phyloP scores from a whole-genome alignment of 2,797 vertebrate genomes.

The Sebastes itinus region DNA sequence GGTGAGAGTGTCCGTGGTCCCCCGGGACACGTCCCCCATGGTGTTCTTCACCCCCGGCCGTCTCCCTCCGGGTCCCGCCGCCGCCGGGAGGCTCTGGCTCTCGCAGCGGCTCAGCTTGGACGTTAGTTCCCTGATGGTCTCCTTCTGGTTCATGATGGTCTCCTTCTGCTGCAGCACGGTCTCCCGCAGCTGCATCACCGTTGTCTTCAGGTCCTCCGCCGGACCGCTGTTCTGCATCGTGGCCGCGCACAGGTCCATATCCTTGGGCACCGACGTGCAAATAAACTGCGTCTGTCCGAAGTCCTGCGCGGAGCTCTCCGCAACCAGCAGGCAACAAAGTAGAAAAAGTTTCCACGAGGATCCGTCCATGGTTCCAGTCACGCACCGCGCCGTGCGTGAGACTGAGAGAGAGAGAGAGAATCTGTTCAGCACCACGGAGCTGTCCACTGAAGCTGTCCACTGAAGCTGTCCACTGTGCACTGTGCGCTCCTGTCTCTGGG shows the following conservation, averaged over 20 bases:
- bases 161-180: conserved; percentile 97
- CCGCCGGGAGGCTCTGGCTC: conserved; percentile 88
- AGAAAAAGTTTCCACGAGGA: conserved; percentile 84
- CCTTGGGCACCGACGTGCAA: conserved; percentile 96
- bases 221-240: conserved; percentile 90
- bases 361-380: conserved; percentile 71
- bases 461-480: conserved; percentile 40
- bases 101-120: conserved; percentile 94
- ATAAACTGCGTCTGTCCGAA: conserved; percentile 94
- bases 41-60: conserved; percentile 88
- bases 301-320: conserved; percentile 83
- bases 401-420: not conserved
- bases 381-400: not conserved
- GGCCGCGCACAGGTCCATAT: conserved; percentile 93
- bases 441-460: conserved; percentile 82
- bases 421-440: conserved; percentile 81
- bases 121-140: conserved; percentile 94
- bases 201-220: conserved; percentile 91
- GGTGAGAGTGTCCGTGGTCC: conserved; percentile 90
- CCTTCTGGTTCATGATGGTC: conserved; percentile 95
- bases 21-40: conserved; percentile 94
- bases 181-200: conserved; percentile 93
- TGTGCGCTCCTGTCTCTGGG: conserved; percentile 68
- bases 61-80: conserved; percentile 81
- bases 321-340: conserved; percentile 77